phyloP scores from a whole-genome alignment of 1,140 invertebrate species.

The Yoshiicerus persimilis region DNA sequence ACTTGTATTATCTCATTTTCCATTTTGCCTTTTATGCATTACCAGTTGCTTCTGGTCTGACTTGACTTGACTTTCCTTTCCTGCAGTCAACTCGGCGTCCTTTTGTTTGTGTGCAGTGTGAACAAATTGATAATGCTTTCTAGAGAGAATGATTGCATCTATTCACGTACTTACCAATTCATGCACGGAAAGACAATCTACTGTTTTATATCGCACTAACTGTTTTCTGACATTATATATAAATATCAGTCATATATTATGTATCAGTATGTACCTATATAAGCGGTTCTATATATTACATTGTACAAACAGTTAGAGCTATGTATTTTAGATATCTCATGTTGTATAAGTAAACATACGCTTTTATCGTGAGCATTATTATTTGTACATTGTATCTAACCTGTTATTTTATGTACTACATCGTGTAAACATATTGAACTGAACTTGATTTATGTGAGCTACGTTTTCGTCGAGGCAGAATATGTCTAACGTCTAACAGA shows the following conservation, averaged over 20 bases:
- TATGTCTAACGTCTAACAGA: neutral
- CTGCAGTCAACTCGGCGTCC: neutral
- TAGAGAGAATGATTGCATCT: constrained; percentile 1
- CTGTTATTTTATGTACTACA: neutral
- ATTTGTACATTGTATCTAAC: neutral
- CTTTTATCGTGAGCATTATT: neutral
- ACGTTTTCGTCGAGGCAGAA: no score
- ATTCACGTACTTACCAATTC: neutral
- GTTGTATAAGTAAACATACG: neutral
- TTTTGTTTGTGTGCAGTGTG: constrained; percentile 9
- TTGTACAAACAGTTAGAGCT: no score
- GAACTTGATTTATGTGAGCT: neutral
- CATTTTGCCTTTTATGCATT: constrained; percentile 15
- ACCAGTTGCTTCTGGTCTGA: neutral
- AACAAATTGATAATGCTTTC: constrained; percentile 18
- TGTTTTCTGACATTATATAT: neutral
- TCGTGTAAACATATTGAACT: neutral
- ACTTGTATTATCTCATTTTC: constrained; percentile 14
- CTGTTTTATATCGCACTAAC: neutral
- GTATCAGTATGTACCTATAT: no score
- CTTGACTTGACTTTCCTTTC: neutral
- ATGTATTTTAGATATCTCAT: neutral
- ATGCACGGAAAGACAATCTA: constrained; percentile 8
- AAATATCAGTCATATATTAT: neutral
- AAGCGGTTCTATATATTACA: neutral